Evolutionary conservation across 2,888 invertebrate genomes (phyloP), one percentile per base, ranked within the genome.

Genomic region (Diaphora mendica): DNA sequence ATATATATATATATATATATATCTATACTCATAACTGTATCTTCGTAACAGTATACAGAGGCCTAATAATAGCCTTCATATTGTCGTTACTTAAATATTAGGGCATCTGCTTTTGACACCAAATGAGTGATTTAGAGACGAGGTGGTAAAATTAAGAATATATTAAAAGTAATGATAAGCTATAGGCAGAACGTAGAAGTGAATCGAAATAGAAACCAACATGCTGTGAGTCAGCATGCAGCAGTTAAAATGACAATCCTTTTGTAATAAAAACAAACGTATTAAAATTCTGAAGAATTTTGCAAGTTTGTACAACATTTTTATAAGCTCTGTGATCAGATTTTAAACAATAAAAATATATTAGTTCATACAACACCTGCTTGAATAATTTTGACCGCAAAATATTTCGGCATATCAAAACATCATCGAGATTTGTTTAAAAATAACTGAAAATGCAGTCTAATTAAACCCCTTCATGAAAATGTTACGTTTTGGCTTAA

Each of bases 391-490:
- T 73, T 71, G 62, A 72, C 26, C 13, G 35, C 73, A 73, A 82
- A 42, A 70, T 73, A 78, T 73, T 70, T 68, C 42, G 20, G 48
- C 11, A 70, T 44, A 30, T 15, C 42, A 23, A 30, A 48, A 67
- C 9, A 67, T 30, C 8, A 48, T 44, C 9, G 23, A 51, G 17
- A 26, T 51, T 33, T 51, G 51, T 55, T n/a, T n/a, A n/a, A 64
- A 23, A 74, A 74, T 74, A 77, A 68, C 67, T 35, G 26, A 69
- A 62, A 68, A 68, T 83, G 84, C 82, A 79, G 0, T 77, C 75
- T 68, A 71, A 78, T 80, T 75, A 71, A 79, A 75, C 48, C 59
- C 23, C 65, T 73, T 71, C 35, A 39, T 35, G 67, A 75, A 74
- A 55, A 67, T 70, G 74, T 75, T 30, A 51, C 69, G 64, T 68